These are phyloP conservation scores for Cotesia typhae DNA, from an alignment of 1,140 invertebrate genomes.

Conservation along the genomic window DNA sequence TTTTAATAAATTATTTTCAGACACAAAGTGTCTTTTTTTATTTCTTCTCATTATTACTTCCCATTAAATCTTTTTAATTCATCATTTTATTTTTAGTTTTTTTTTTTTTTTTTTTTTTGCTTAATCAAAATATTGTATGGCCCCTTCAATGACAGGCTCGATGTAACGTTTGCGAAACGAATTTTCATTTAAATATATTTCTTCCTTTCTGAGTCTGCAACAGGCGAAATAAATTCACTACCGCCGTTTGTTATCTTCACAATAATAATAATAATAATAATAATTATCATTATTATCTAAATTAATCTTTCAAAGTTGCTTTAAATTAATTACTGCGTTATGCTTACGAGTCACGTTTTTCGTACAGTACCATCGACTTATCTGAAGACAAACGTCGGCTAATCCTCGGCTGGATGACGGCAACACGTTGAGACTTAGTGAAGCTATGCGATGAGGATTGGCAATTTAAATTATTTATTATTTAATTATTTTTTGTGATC, in stretches of 20 bases:
- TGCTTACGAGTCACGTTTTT: neutral
- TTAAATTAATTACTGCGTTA: neutral
- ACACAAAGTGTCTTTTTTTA: constrained; percentile 38
- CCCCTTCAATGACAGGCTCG: constrained; percentile 60
- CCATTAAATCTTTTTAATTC: constrained; percentile 3
- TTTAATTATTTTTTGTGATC: too few relatives aligned
- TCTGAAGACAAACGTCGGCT: constrained; percentile 17
- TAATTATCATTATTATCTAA: neutral
- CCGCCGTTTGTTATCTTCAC: constrained; percentile 40
- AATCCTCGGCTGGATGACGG: neutral
- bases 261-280: neutral
- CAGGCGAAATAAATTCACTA: constrained; percentile 50
- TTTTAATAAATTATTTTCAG: constrained; percentile 46
- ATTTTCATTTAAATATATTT: constrained; percentile 37
- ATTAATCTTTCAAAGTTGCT: constrained; percentile 17
- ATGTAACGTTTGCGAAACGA: constrained; percentile 50
- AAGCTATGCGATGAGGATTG: neutral
- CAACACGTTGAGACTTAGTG: neutral
- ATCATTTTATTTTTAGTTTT: constrained; percentile 19
- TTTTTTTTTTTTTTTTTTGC: constrained; percentile 35
- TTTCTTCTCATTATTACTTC: constrained; percentile 22
- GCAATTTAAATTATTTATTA: too few relatives aligned
- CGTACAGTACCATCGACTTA: constrained; percentile 7
- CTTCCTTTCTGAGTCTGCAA: constrained; percentile 61
- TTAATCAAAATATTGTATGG: constrained; percentile 60